phyloP scores from a whole-genome alignment of 2,113 vertebrate species.

The Maccullochella peelii region DNA sequence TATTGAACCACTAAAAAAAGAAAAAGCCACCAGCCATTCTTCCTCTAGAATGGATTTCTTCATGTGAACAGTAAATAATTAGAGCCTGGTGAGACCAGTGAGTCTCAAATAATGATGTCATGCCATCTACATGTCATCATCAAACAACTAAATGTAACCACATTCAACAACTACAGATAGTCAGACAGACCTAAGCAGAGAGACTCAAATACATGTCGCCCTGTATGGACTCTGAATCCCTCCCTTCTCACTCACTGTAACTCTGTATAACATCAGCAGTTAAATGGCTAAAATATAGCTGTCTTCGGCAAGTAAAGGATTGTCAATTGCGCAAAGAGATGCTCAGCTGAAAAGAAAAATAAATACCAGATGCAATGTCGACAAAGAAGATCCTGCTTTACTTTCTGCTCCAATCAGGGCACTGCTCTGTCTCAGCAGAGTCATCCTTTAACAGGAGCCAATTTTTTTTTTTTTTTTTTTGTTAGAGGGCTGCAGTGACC shows the following conservation, averaged over 20 bases:
- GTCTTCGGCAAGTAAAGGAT: too few species aligned
- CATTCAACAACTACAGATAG: not conserved
- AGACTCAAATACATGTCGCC: not conserved
- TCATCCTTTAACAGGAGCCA: conserved; percentile 7
- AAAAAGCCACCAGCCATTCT: not conserved
- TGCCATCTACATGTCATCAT: not conserved
- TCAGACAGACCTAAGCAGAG: not conserved
- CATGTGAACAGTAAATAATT: conserved; percentile 17
- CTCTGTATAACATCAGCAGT: not conserved
- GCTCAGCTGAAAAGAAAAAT: not conserved
- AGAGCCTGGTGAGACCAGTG: not conserved
- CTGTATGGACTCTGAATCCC: not conserved
- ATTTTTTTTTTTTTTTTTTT: conserved; percentile 14
- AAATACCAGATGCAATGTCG: not conserved
- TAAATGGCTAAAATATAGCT: not conserved
- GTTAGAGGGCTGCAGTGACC: conserved; percentile 61
- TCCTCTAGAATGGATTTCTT: not conserved
- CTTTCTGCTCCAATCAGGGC: not conserved
- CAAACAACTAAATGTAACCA: not conserved
- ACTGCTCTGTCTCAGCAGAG: not conserved
- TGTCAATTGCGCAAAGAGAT: not conserved
- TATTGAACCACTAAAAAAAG: not conserved
- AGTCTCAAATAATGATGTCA: too few species aligned
- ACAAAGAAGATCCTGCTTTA: not conserved
- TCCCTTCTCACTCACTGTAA: not conserved